phyloP scores from a whole-genome alignment of 2,113 vertebrate genomes.

The Charina bottae region DNA sequence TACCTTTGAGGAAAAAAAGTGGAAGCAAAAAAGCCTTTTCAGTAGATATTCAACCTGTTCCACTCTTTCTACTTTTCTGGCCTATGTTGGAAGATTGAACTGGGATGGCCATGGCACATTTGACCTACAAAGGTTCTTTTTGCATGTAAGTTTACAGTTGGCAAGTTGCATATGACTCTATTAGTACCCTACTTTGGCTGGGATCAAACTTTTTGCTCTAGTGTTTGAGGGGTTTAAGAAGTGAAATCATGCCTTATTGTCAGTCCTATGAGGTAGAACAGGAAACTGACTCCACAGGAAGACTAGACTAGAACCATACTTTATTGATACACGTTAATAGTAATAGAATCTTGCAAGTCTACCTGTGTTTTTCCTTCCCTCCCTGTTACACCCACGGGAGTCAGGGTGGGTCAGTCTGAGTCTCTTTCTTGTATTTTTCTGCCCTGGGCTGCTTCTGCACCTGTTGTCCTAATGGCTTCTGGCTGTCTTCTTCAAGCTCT shows the following conservation, averaged over 20 bases:
- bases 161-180: not conserved
- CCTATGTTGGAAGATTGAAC: not conserved
- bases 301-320: not conserved
- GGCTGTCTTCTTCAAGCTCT: not conserved
- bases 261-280: not conserved
- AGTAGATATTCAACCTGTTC: not conserved
- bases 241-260: not conserved
- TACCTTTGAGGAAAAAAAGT: not conserved
- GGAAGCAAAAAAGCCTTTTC: not conserved
- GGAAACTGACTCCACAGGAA: not conserved
- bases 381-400: not conserved
- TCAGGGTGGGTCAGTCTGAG: not conserved
- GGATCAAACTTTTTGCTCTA: not conserved
- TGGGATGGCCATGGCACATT: not conserved
- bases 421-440: not conserved
- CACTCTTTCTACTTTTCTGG: not conserved
- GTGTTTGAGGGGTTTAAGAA: not conserved
- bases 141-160: not conserved
- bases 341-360: not conserved
- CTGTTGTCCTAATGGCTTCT: not conserved
- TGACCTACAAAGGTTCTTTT: not conserved
- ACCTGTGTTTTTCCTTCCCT: not conserved
- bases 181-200: not conserved
- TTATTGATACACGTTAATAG: not conserved
- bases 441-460: not conserved